Evolutionary conservation across 2,797 vertebrate genomes (phyloP).

Genomic region (Arrhamphus sclerolepis): DNA sequence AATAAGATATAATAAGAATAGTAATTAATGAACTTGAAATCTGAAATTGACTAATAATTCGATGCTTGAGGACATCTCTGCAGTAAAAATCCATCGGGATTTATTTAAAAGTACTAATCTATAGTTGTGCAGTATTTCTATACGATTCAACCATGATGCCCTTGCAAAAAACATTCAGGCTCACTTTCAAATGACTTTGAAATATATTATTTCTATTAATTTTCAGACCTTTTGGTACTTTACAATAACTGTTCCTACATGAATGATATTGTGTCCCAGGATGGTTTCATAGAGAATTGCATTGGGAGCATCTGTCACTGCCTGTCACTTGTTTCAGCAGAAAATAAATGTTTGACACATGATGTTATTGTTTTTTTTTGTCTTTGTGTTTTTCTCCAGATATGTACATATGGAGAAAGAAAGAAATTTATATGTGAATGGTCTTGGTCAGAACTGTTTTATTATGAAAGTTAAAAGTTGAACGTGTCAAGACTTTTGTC

Average conservation of each 20-base stretch:
- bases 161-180: conserved; percentile 53
- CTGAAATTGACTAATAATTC: conserved; percentile 77
- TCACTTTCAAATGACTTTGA: conserved; percentile 76
- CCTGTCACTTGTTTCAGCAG: conserved; percentile 65
- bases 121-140: conserved; percentile 47
- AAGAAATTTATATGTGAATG: conserved; percentile 7
- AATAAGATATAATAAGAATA: conserved; percentile 76
- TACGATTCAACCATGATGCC: conserved; percentile 45
- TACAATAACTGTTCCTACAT: conserved; percentile 25
- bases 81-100: conserved; percentile 62
- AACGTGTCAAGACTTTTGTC: no score
- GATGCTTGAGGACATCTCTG: conserved; percentile 72
- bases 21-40: conserved; percentile 78
- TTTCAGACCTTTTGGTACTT: conserved; percentile 43
- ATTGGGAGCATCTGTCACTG: conserved; percentile 65
- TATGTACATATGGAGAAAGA: conserved; percentile 13
- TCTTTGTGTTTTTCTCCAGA: conserved; percentile 50
- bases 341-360: conserved; percentile 66
- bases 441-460: not conserved
- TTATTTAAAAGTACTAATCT: conserved; percentile 64
- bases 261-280: conserved; percentile 42
- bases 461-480: no score
- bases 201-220: conserved; percentile 47
- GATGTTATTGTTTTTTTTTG: conserved; percentile 59
- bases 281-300: conserved; percentile 69